Base-by-base conservation (phyloP, 2,797 vertebrate genomes). In the Hirundo rustica region DNA sequence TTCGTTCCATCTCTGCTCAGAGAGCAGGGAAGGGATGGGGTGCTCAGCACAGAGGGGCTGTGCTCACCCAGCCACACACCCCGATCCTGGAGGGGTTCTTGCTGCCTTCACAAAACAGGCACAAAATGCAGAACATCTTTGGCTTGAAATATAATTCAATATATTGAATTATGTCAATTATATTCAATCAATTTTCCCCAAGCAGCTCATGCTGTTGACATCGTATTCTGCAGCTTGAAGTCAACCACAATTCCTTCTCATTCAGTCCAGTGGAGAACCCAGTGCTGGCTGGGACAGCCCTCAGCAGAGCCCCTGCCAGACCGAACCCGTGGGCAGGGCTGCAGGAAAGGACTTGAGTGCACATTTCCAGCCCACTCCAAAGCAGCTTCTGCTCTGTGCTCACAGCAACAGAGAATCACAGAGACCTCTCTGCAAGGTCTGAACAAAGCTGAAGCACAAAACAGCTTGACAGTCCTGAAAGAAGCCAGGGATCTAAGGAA, bases 401-500 rank as follows among this genome's bases (percentile, higher is more conserved):
- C 81, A 32, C 82, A 71, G 58, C 45, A 68, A 17, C 55, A 10
- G 27, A 66, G 77, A n/a, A 38, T 38, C 38, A n/a, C 26, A 11
- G 40, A 25, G 51, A 75, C 16, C 29, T 68, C 67, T 73, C 77
- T 20, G 42, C 51, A 47, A 91, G 76, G 68, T 58, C 81, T 90
- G 67, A 89, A 79, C 29, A 93, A 89, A 92, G 88, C 86, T 86
- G 19, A 54, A 90, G 83, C 78, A 85, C 64, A 79, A 67, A 86
- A 5, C 74, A 95, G 74, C 67, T 83, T 85, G 93, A 54, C 90
- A 90, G 44, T 51, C 85, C 95, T 84, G 91, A 86, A 93, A 89
- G 72, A 85, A 96, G 89, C 27, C 90, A 87, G 90, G 1, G 11
- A 77, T 93, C 93, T 95, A 22, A 94, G 77, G 87, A 95, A 95